Percentiles rank a stretch among this genome's conserved stretches.
These are phyloP conservation scores for Cyclura pinguis DNA, from an alignment of 2,797 vertebrate genomes.

Conservation along the genomic window DNA sequence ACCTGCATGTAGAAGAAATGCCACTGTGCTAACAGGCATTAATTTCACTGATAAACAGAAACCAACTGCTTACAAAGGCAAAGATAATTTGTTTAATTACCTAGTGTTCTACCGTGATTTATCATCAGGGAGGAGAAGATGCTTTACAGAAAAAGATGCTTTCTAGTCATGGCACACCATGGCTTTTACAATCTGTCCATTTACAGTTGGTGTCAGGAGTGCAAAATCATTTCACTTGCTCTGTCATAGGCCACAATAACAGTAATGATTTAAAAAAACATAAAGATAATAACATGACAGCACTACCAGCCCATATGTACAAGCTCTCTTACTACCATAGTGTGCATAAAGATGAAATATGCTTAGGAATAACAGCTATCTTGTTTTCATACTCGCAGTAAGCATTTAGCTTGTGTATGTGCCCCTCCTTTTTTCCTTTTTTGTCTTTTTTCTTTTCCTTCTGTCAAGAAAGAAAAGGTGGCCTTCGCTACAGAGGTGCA, in stretches of 20 bases:
- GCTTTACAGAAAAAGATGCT: conserved; percentile 31
- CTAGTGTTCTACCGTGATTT: conserved; percentile 21
- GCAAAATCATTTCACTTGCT: not conserved
- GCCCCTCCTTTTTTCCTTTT: not conserved
- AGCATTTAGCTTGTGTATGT: conserved; percentile 44
- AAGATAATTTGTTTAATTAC: conserved; percentile 54
- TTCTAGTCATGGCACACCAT: not conserved
- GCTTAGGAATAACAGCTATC: conserved; percentile 29
- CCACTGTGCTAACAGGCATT: not conserved
- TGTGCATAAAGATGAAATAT: conserved; percentile 57
- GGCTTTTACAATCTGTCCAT: conserved; percentile 33
- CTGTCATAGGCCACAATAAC: not conserved
- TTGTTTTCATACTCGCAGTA: conserved; percentile 16
- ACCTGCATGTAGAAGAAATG: not conserved
- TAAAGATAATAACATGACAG: not conserved
- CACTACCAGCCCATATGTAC: not conserved
- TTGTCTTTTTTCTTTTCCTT: conserved; percentile 18
- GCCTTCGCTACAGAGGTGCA: too few species aligned
- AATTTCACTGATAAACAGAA: conserved; percentile 32
- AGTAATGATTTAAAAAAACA: not conserved
- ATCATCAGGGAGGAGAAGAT: not conserved
- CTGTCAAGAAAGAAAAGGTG: too few species aligned
- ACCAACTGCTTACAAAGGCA: not conserved
- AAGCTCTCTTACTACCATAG: not conserved
- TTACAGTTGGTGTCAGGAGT: conserved; percentile 45